These are phyloP conservation scores for Oxyscelio sp. DNA, from an alignment of 2,888 invertebrate genomes.

Conservation along the genomic window DNA sequence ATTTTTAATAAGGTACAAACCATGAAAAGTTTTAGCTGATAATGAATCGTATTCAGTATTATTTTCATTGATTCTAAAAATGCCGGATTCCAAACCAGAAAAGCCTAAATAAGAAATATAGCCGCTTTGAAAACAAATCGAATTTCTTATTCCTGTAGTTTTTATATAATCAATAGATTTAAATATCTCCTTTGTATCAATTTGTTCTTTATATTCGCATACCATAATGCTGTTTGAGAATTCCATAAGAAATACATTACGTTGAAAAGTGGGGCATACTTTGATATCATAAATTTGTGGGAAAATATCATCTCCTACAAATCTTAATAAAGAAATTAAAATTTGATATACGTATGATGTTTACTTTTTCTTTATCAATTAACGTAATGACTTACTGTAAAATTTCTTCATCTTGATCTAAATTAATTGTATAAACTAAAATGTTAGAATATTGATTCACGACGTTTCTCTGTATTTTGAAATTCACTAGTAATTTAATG, in stretches of 20 bases:
- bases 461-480: conserved; percentile 11
- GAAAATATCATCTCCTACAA: conserved; percentile 57
- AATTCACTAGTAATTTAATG: conserved; percentile 24
- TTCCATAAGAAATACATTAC: conserved; percentile 25
- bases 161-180: conserved; percentile 74
- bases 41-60: conserved; percentile 76
- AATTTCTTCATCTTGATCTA: neutral
- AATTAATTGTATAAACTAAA: conserved; percentile 27
- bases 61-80: conserved; percentile 78
- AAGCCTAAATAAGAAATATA: conserved; percentile 80
- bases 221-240: conserved; percentile 73
- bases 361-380: neutral
- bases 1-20: no score
- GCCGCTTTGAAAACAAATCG: conserved; percentile 83
- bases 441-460: conserved; percentile 24
- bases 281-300: conserved; percentile 74
- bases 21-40: conserved; percentile 77
- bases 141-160: conserved; percentile 77
- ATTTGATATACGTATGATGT: no score
- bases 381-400: conserved; percentile 16
- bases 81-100: conserved; percentile 78
- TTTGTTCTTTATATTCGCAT: conserved; percentile 78
- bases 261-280: conserved; percentile 77
- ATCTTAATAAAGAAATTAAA: conserved; percentile 72
- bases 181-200: conserved; percentile 69